Evolutionary conservation across 2,113 vertebrate genomes (phyloP).

Genomic region (Pachycephala philippinensis): DNA sequence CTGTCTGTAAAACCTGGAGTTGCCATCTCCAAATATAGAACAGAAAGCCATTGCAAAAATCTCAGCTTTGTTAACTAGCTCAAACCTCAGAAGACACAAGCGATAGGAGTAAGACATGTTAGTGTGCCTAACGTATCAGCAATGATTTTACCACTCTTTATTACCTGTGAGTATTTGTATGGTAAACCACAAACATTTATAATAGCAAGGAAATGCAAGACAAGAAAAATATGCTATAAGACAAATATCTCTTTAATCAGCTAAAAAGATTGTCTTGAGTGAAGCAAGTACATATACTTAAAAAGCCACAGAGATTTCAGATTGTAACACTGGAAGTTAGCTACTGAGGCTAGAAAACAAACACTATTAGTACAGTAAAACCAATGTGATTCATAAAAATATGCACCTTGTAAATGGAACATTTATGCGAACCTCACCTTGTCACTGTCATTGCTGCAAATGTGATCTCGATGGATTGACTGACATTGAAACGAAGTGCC

Average conservation of each 20-base stretch:
- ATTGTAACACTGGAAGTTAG: not conserved
- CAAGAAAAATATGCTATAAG: not conserved
- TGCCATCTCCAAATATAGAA: not conserved
- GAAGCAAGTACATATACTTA: not conserved
- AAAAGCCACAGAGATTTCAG: not conserved
- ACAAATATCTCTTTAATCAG: not conserved
- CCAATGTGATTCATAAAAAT: not conserved
- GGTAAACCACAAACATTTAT: not conserved
- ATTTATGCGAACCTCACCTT: constrained; percentile 70
- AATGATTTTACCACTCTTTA: not conserved
- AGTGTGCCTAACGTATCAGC: not conserved
- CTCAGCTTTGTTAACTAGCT: not conserved
- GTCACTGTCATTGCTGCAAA: constrained; percentile 76
- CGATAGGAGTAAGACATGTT: not conserved
- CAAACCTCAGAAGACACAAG: not conserved
- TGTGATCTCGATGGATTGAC: constrained; percentile 75
- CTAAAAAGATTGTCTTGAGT: not conserved
- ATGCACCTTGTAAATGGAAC: constrained; percentile 38
- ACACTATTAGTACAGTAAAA: not conserved
- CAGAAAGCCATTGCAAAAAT: not conserved
- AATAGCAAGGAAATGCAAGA: not conserved
- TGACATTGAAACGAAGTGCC: constrained; percentile 76
- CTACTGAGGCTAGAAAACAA: not conserved
- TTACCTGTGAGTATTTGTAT: not conserved
- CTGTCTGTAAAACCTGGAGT: not conserved